Evolutionary conservation across 1,140 invertebrate species (phyloP).

Genomic region (Calliphora vicina): DNA sequence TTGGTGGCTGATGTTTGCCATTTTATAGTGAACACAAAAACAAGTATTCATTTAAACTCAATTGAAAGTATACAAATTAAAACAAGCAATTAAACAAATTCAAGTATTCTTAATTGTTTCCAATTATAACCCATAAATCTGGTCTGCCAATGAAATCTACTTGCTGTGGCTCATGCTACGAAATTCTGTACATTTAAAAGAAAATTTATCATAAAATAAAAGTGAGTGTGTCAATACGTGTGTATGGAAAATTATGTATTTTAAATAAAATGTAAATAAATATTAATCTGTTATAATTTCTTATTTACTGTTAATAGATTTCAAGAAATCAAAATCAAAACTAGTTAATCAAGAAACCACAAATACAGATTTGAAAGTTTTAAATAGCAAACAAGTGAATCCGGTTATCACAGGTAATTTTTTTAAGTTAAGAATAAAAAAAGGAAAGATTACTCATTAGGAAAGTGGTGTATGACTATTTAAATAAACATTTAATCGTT

Average conservation of each 20-base stretch:
- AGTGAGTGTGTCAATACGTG: neutral
- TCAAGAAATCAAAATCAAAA: neutral
- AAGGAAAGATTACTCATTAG: too few species aligned
- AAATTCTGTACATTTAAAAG: neutral
- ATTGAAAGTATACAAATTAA: slow-evolving; percentile 11
- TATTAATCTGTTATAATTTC: neutral
- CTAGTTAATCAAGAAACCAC: neutral
- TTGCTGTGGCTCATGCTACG: neutral
- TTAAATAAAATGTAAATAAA: slow-evolving; percentile 4
- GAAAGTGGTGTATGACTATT: too few species aligned
- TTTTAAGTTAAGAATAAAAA: neutral
- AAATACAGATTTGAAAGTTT: neutral
- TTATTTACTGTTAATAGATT: neutral
- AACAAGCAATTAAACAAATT: neutral
- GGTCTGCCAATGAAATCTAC: neutral
- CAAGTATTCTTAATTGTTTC: neutral
- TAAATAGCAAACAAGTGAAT: neutral
- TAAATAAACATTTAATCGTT: too few species aligned
- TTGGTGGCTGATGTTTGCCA: neutral
- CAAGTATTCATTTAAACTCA: too few species aligned
- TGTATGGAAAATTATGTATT: neutral
- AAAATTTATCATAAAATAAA: neutral
- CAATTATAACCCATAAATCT: neutral
- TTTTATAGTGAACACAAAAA: neutral
- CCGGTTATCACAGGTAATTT: neutral